These are phyloP conservation scores for Aquatica leii DNA, from an alignment of 2,888 invertebrate genomes.

Conservation along the genomic window DNA sequence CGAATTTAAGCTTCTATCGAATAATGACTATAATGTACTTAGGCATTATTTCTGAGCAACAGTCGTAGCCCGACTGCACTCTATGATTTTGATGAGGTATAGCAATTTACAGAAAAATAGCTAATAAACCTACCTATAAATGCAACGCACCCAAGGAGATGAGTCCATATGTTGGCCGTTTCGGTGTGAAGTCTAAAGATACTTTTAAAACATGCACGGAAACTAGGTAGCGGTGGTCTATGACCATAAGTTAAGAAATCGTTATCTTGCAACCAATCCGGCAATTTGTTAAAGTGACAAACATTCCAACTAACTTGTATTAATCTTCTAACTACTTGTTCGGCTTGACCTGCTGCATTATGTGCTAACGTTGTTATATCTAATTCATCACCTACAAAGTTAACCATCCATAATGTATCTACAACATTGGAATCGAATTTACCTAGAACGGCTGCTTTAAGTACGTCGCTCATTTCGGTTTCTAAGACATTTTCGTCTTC, in stretches of 20 bases:
- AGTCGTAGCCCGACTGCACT: no score
- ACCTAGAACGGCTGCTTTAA: conserved; percentile 81
- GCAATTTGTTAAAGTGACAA: conserved; percentile 91
- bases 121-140: conserved; percentile 70
- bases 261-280: conserved; percentile 98
- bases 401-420: background rate
- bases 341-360: conserved; percentile 86
- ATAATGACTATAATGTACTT: no score
- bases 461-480: conserved; percentile 86
- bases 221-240: conserved; percentile 94
- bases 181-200: conserved; percentile 99
- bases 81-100: no score
- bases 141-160: conserved; percentile 88
- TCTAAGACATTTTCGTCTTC: conserved; percentile 85
- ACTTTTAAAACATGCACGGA: conserved; percentile 95
- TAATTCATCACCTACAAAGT: conserved; percentile 70
- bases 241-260: conserved; percentile 96
- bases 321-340: conserved; percentile 85
- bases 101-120: no score
- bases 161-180: conserved; percentile 99
- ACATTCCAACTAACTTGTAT: conserved; percentile 89
- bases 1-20: no score
- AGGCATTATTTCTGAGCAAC: no score
- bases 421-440: conserved; percentile 22
- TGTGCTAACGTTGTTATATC: conserved; percentile 79